phyloP scores from a whole-genome alignment of 2,113 vertebrate species.

The Thalassoma bifasciatum region DNA sequence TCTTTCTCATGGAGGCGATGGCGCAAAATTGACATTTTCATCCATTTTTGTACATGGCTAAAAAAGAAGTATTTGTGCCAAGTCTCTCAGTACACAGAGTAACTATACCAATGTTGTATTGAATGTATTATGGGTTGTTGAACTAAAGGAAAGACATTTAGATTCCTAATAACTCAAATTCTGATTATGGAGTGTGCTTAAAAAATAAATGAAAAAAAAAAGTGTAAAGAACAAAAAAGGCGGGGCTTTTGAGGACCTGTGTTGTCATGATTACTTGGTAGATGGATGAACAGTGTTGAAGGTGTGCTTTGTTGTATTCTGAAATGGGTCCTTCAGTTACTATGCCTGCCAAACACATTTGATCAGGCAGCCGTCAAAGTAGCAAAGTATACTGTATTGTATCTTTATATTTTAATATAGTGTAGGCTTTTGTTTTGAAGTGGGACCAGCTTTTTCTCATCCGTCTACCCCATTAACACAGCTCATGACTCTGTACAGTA shows the following conservation, averaged over 20 bases:
- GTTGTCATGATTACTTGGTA: constrained; percentile 66
- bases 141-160: constrained; percentile 70
- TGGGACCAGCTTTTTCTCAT: constrained; percentile 75
- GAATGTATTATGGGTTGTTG: constrained; percentile 76
- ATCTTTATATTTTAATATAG: constrained; percentile 76
- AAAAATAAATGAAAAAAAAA: constrained; percentile 34
- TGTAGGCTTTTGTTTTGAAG: constrained; percentile 71
- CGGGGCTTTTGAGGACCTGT: constrained; percentile 50
- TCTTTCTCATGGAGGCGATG: constrained; percentile 69
- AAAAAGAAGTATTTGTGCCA: constrained; percentile 87
- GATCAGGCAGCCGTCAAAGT: constrained; percentile 76
- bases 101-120: constrained; percentile 89
- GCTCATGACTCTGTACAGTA: constrained; percentile 62
- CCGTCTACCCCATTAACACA: constrained; percentile 55
- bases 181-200: constrained; percentile 65
- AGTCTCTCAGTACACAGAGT: constrained; percentile 74
- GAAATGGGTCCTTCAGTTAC: constrained; percentile 66
- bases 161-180: constrained; percentile 72
- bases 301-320: constrained; percentile 72
- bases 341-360: constrained; percentile 62
- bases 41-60: constrained; percentile 90
- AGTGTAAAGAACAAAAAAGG: constrained; percentile 47
- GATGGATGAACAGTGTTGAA: constrained; percentile 70
- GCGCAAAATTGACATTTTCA: constrained; percentile 90
- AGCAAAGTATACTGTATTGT: constrained; percentile 76